Conservation (phyloP, 2,113 vertebrate genomes). For the Oryzias celebensis region DNA sequence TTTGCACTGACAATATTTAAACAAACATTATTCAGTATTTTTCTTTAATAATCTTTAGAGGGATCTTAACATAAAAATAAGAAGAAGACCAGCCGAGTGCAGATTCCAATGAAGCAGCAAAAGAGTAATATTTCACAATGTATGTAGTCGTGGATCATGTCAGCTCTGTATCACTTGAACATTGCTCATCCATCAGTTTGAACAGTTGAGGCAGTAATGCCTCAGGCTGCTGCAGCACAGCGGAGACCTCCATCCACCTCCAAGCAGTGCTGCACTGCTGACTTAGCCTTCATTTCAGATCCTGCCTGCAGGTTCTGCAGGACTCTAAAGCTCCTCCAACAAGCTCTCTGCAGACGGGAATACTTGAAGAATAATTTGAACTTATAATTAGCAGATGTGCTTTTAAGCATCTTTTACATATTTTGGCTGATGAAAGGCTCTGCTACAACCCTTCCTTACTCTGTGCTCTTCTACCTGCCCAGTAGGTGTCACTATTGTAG, state of each 20-base stretch:
- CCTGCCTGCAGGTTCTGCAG: background rate
- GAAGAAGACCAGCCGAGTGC: no score
- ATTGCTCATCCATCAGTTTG: background rate
- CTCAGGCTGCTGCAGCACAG: constrained; percentile 10
- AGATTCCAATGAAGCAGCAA: no score
- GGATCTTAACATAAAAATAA: no score
- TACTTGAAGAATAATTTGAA: background rate
- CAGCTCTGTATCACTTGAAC: background rate
- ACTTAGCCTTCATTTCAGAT: background rate
- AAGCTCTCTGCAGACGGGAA: background rate
- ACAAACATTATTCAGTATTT: no score
- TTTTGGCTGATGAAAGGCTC: background rate
- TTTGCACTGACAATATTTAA: no score
- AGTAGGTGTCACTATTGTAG: background rate
- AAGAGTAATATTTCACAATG: background rate
- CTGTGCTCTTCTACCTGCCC: background rate
- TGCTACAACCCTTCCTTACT: background rate
- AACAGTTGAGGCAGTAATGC: background rate
- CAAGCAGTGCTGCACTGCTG: background rate
- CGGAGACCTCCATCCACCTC: constrained; percentile 7
- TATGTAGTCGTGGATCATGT: background rate
- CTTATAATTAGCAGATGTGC: background rate
- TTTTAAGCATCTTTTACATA: background rate
- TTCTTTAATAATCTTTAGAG: no score
- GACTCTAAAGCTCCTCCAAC: background rate